Conservation (phyloP, 2,113 vertebrate genomes). For the Pelmatolapia mariae region DNA sequence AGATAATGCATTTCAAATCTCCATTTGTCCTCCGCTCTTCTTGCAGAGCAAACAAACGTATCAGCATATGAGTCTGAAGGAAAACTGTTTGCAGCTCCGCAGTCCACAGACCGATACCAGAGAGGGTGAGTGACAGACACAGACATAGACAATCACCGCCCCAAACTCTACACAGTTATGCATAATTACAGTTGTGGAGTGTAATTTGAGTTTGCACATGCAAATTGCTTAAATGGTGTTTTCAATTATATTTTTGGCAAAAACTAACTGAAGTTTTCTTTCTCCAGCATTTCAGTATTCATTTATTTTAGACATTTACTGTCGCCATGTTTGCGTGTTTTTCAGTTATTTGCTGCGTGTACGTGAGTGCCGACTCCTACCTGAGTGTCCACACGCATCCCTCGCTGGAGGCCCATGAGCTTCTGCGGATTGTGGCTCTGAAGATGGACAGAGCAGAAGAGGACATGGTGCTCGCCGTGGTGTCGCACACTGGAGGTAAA, state of each 20-base stretch:
- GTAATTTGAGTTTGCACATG: neutral
- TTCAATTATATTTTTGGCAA: neutral
- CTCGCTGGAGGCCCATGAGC: slow-evolving; percentile 83
- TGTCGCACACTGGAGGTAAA: slow-evolving; percentile 81
- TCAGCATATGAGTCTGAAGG: slow-evolving; percentile 94
- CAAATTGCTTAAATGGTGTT: neutral
- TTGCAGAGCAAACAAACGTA: slow-evolving; percentile 88
- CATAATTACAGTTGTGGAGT: slow-evolving; percentile 1
- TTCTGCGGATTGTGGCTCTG: slow-evolving; percentile 82
- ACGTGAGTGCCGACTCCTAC: slow-evolving; percentile 91
- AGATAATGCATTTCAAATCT: neutral
- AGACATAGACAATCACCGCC: neutral
- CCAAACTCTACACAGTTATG: neutral
- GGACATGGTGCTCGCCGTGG: slow-evolving; percentile 82
- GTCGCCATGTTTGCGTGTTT: neutral
- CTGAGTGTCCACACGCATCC: slow-evolving; percentile 86
- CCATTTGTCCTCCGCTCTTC: neutral
- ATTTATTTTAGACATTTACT: neutral
- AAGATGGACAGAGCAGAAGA: slow-evolving; percentile 86
- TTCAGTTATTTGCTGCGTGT: slow-evolving; percentile 89
- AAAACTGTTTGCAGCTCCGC: slow-evolving; percentile 86
- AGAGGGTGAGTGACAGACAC: slow-evolving; percentile 78
- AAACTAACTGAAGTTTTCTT: neutral
- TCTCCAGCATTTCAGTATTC: neutral
- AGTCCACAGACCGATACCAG: slow-evolving; percentile 78